These are phyloP conservation scores for Prunella fulvescens DNA, from an alignment of 2,113 vertebrate species.

Conservation along the genomic window DNA sequence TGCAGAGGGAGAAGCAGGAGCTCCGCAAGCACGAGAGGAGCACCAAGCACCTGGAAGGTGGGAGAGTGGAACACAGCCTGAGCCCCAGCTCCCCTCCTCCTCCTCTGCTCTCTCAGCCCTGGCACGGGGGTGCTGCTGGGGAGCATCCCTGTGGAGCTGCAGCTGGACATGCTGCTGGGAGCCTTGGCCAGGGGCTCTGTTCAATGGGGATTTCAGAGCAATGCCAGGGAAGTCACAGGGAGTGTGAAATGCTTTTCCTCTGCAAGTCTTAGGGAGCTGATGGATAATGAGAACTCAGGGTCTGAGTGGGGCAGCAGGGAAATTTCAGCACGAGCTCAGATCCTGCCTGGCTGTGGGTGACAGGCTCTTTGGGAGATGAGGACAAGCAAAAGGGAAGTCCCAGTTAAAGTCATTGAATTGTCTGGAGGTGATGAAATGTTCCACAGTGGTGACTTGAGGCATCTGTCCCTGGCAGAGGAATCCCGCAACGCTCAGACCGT, in stretches of 20 bases:
- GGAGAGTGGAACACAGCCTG: fast-evolving
- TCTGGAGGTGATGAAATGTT: not conserved
- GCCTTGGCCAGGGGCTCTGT: not conserved
- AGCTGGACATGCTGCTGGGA: fast-evolving
- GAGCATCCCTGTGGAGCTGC: not conserved
- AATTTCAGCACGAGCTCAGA: not conserved
- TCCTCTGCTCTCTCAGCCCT: not conserved
- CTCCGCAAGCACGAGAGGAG: constrained; percentile 73
- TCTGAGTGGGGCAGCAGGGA: not conserved
- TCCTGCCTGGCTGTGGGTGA: not conserved
- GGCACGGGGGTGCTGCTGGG: not conserved
- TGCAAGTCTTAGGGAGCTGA: not conserved
- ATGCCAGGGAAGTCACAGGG: fast-evolving
- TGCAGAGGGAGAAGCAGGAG: constrained; percentile 85
- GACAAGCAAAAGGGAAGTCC: not conserved
- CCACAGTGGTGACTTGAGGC: not conserved
- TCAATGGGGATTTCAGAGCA: fast-evolving
- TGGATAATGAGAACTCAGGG: not conserved
- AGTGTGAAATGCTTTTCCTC: not conserved
- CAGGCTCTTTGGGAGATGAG: not conserved
- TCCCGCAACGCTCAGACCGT: constrained; percentile 82
- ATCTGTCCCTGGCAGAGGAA: constrained; percentile 69
- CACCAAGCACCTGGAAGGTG: constrained; percentile 84
- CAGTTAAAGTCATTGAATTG: fast-evolving
- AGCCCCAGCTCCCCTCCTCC: not conserved